Conservation (phyloP, 2,797 vertebrate species). For the Myiotriccus ornatus region DNA sequence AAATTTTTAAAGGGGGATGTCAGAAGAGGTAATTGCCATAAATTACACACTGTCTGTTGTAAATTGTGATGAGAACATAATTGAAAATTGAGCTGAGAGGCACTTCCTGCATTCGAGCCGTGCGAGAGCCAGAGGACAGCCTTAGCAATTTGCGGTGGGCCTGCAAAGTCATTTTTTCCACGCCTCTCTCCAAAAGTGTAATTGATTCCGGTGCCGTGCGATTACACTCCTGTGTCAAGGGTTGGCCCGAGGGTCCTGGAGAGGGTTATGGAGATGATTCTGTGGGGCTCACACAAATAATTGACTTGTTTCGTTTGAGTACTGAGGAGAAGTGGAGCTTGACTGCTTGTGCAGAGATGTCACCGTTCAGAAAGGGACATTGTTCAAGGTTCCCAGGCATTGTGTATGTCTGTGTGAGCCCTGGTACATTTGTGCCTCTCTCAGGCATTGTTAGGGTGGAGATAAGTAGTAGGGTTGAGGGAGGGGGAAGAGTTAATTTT, state of each 20-base stretch:
- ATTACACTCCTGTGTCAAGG: conserved; percentile 19
- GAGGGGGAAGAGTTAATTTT: background rate
- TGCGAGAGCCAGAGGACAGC: background rate
- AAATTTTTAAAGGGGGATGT: conserved; percentile 59
- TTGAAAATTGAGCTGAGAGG: conserved; percentile 61
- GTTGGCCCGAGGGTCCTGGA: conserved; percentile 54
- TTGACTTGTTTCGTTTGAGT: conserved; percentile 40
- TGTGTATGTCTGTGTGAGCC: background rate
- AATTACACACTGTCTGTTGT: conserved; percentile 71
- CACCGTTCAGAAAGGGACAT: background rate
- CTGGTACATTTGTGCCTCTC: background rate
- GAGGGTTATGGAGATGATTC: conserved; percentile 48
- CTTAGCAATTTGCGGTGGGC: background rate
- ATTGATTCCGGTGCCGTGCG: conserved; percentile 17
- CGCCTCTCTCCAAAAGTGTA: conserved; percentile 39
- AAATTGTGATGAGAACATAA: conserved; percentile 61
- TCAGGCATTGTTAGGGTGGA: background rate
- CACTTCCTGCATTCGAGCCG: conserved; percentile 20
- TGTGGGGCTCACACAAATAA: conserved; percentile 37
- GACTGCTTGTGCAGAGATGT: conserved; percentile 43
- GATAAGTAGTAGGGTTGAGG: background rate
- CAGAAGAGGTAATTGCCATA: conserved; percentile 65
- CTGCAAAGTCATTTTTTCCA: conserved; percentile 14
- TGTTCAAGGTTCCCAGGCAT: conserved; percentile 12
- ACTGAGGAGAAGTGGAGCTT: conserved; percentile 48